Percentiles rank a stretch among this genome's conserved stretches.
phyloP scores from a whole-genome alignment of 2,888 invertebrate genomes.

The Gastrophysa polygoni region DNA sequence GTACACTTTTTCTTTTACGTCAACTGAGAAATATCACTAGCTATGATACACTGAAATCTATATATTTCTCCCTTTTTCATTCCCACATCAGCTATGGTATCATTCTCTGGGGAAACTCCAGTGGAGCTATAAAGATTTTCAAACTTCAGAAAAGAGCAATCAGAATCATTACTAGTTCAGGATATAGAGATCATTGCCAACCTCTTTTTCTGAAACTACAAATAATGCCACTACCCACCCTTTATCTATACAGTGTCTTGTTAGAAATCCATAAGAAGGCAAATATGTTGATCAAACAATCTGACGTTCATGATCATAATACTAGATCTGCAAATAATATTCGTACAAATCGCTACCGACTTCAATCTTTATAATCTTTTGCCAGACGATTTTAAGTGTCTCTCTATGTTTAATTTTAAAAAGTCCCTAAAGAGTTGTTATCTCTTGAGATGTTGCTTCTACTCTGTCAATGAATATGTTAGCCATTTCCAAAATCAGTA shows the following conservation, averaged over 20 bases:
- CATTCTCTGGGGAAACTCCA: constrained; percentile 20
- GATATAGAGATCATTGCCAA: constrained; percentile 17
- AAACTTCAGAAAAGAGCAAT: constrained; percentile 18
- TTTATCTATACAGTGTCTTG: constrained; percentile 11
- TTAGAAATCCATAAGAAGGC: neutral
- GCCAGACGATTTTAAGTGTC: neutral
- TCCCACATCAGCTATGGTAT: constrained; percentile 19
- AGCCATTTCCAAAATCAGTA: neutral
- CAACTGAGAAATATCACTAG: constrained; percentile 12
- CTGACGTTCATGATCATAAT: neutral
- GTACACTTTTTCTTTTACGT: constrained; percentile 16
- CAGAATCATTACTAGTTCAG: constrained; percentile 18
- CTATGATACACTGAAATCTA: constrained; percentile 9
- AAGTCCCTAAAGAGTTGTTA: neutral
- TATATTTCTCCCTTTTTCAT: constrained; percentile 23
- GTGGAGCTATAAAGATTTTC: constrained; percentile 13
- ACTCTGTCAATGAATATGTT: neutral
- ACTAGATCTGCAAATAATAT: neutral
- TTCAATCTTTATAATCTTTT: neutral
- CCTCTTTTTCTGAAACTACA: constrained; percentile 16
- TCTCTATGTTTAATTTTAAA: neutral
- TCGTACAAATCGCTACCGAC: neutral
- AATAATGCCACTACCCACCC: constrained; percentile 14
- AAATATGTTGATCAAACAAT: neutral
- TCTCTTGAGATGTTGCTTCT: neutral